Base-by-base conservation (phyloP, 2,888 invertebrate genomes). In the Plagiodera versicolora region DNA sequence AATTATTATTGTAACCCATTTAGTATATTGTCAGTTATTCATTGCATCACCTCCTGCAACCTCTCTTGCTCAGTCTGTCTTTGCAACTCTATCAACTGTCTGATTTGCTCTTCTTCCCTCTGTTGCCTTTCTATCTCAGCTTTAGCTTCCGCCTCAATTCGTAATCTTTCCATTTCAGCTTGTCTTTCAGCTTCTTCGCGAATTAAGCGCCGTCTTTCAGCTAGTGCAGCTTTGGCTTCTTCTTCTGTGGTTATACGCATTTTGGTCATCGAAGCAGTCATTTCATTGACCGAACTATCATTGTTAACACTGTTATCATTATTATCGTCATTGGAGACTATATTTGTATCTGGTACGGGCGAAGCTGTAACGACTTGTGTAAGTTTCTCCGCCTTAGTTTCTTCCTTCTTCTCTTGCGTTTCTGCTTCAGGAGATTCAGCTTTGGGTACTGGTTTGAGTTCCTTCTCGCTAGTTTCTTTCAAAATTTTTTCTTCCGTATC, bases 171-270 rank as follows among this genome's bases (percentile, higher is more conserved):
- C 52, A 90, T 81, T 79, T 95, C 94, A 1, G 95, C 95, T 80
- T 94, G 93, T 61, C 89, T 81, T 83, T 97, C 96, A 10, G 95
- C 91, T 79, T 95, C 95, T 81, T 95, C 96, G 16, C 96, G 81
- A 10, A 95, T 95, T 62, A 93, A 83, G 60, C 94, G 85, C 67
- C 96, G 83, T 64, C 94, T 85, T 82, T 96, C 96, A 0, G 96
- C 95, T 58, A 97, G 82, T 58, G 95, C 95, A 16, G 95, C 95
- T 81, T 95, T 96, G 8, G 96, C 96, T 78, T 95, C 89, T 79
- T 94, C 95, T 81, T 94, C 95, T 1, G 94, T 94, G 9, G 90
- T 92, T 69, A 94, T 93, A 69, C 88, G 83, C 28, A 83, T 82
- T 77, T 86, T 88, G 62, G 86, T 86, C 84, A 89, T 86, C 32